Percentiles rank a stretch among this genome's conserved stretches.
Conservation (phyloP, 2,797 vertebrate species). For the Urosaurus nigricauda region DNA sequence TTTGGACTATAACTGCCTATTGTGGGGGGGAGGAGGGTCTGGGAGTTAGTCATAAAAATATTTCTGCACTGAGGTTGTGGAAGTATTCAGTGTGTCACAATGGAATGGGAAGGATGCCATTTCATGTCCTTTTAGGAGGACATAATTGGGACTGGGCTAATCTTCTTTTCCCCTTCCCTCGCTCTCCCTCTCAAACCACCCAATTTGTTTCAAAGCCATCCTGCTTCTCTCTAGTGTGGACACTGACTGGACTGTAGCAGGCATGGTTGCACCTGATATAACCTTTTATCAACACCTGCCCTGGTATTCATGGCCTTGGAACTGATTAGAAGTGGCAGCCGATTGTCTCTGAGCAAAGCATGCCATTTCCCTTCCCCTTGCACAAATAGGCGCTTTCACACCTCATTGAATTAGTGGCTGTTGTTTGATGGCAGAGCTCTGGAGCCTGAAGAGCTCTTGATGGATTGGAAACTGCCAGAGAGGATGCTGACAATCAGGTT, state of each 20-base stretch:
- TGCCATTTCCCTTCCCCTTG: not conserved
- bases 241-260: not conserved
- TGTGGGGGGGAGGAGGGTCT: no score
- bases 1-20: not conserved
- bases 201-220: not conserved
- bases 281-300: not conserved
- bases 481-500: not conserved
- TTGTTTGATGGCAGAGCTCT: not conserved
- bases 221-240: not conserved
- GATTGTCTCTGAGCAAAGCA: constrained; percentile 22
- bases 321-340: not conserved
- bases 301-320: not conserved
- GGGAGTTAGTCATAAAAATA: no score
- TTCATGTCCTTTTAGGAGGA: not conserved
- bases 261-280: not conserved
- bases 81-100: not conserved
- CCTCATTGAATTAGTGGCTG: not conserved
- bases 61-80: no score
- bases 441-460: constrained; percentile 42
- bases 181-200: no score
- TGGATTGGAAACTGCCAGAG: not conserved
- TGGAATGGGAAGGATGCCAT: not conserved
- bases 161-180: not conserved
- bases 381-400: not conserved
- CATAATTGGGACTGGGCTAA: not conserved